Conservation (phyloP, 2,888 invertebrate genomes). For the Carterocephalus palaemon region DNA sequence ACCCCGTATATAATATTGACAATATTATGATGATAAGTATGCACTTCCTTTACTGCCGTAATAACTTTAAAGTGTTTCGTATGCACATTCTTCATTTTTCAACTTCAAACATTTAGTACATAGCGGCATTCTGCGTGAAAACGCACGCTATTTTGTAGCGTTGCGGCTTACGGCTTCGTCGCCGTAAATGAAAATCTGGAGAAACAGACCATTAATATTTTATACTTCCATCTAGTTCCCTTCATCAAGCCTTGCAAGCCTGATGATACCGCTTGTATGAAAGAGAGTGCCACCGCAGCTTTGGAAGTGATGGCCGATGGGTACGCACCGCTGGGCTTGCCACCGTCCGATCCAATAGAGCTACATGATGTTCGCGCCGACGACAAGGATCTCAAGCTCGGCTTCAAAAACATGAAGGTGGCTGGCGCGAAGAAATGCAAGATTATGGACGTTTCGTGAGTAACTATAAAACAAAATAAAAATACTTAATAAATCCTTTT, state of each 20-base stretch:
- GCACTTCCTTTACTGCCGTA: no score
- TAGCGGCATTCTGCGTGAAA: no score
- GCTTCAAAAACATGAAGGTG: constrained; percentile 34
- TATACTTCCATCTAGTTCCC: constrained; percentile 32
- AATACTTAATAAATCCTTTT: not conserved
- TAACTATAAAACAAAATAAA: constrained; percentile 18
- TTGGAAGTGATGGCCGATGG: constrained; percentile 30
- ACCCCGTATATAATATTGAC: no score
- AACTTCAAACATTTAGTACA: no score
- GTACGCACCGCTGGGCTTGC: constrained; percentile 34
- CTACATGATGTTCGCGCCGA: constrained; percentile 34
- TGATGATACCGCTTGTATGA: constrained; percentile 37
- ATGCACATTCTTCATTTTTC: no score
- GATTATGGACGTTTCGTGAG: constrained; percentile 41
- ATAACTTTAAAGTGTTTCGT: no score
- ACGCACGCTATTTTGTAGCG: no score
- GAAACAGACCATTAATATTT: not conserved
- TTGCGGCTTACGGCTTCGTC: no score
- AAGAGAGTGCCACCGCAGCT: constrained; percentile 33
- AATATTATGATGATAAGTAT: no score
- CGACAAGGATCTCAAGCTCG: constrained; percentile 34
- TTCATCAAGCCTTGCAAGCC: constrained; percentile 41
- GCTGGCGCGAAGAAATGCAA: constrained; percentile 34
- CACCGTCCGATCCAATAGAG: constrained; percentile 35
- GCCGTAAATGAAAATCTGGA: no score